Conservation (phyloP, 2,113 vertebrate species). For the Ailurus styani region DNA sequence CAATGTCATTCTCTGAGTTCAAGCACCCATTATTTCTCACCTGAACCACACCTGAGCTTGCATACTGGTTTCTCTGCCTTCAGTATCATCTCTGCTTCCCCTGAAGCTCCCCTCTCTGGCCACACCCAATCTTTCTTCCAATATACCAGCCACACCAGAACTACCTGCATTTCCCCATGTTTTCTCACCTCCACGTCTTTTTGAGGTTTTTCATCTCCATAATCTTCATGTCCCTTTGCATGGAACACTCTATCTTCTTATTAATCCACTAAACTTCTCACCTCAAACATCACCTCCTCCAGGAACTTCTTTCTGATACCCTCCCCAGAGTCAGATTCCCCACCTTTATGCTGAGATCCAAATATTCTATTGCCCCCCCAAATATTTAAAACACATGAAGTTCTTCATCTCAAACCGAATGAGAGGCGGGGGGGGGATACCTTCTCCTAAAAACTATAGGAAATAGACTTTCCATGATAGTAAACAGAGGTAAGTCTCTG, state of each 20-base stretch:
- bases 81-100: background rate
- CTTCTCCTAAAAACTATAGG: background rate
- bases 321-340: background rate
- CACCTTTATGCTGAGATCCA: background rate
- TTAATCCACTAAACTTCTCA: background rate
- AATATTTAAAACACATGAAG: background rate
- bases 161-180: background rate
- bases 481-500: background rate
- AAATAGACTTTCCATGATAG: background rate
- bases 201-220: background rate
- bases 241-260: background rate
- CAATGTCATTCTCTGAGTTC: background rate
- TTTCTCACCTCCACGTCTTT: background rate
- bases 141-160: background rate
- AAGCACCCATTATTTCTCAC: background rate
- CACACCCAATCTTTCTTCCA: background rate
- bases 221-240: background rate
- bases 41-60: background rate
- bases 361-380: background rate
- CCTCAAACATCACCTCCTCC: background rate
- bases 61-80: conserved; percentile 42
- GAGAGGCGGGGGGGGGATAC: background rate
- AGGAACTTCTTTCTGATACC: background rate
- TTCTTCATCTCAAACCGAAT: conserved; percentile 29
- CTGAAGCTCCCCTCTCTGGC: conserved; percentile 1